Base-by-base conservation (phyloP, 1,140 invertebrate species). In the Archivesica marissinica region DNA sequence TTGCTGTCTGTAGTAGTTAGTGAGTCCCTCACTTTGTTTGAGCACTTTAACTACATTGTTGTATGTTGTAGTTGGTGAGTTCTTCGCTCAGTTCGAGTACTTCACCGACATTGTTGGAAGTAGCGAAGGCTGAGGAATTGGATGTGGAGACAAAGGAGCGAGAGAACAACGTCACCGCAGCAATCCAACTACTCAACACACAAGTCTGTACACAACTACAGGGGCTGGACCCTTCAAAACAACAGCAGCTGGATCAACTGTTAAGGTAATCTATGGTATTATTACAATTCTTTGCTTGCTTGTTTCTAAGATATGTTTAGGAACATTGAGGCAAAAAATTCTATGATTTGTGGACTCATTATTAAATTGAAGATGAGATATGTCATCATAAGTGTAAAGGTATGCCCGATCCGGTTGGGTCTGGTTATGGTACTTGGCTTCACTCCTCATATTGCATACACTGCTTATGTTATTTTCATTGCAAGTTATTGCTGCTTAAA, bases 131-230 rank as follows among this genome's bases (percentile, higher is more conserved):
- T 17, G 91, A 92, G 54, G 92, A 93, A 3, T 85, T 87, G 56
- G 92, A 92, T 9, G 78, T 84, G 23, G 91, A 91, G 50, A 90
- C 90, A 17, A 84, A 88, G 61, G 86, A 87, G 13, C 87, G 89
- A 68, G 59, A 88, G 41, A 87, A 87, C 13, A 85, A 85, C 82
- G 85, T 92, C 4, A 86, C 54, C 61, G 87, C 88, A 30, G 91
- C 91, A 20, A 80, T 93, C 13, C 81, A 87, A n/a, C 81, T 88
- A 11, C 82, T 93, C 13, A 89, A 91, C 47, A 83, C 28, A 28
- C 88, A 91, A 35, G 56, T 93, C 15, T 85, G 70, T 39, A 79
- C 89, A 30, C 86, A 85, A 64, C 44, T 93, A 20, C 66, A 90
- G 13, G 90, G 76, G n/a, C 38, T 88, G 23, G 85, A 91, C 39